Conservation (phyloP, 2,113 vertebrate genomes). For the Corythaixoides concolor region DNA sequence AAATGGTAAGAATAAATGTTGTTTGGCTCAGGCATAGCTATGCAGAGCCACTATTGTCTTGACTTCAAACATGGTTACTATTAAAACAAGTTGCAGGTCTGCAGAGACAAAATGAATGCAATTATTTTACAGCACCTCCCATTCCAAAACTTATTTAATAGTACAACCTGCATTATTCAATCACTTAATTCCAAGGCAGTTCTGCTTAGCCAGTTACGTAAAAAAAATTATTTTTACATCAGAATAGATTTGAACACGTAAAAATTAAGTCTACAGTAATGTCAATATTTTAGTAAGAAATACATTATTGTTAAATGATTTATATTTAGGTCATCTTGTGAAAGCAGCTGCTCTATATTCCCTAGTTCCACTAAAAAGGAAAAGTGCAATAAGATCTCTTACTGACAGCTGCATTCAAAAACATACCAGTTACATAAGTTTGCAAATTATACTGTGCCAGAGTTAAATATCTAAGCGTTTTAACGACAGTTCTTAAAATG, state of each 20-base stretch:
- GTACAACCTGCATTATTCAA: conserved; percentile 13
- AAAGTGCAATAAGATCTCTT: conserved; percentile 38
- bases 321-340: not conserved
- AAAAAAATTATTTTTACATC: not conserved
- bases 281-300: not conserved
- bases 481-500: conserved; percentile 45
- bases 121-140: not conserved
- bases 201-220: not conserved
- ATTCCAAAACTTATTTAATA: conserved; percentile 15
- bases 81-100: not conserved
- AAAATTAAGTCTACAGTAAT: not conserved
- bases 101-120: not conserved
- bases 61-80: not conserved
- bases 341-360: conserved; percentile 20
- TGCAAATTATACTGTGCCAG: conserved; percentile 44
- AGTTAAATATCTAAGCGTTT: conserved; percentile 65
- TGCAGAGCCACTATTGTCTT: not conserved
- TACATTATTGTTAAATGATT: not conserved
- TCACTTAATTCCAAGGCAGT: not conserved
- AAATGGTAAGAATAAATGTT: not conserved
- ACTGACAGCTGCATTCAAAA: conserved; percentile 67
- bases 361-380: not conserved
- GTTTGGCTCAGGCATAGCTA: not conserved
- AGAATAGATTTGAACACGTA: not conserved
- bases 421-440: conserved; percentile 66